Evolutionary conservation across 2,888 invertebrate genomes (phyloP), one percentile per base, ranked within the genome.

Genomic region (Kryphioiulus occultus): DNA sequence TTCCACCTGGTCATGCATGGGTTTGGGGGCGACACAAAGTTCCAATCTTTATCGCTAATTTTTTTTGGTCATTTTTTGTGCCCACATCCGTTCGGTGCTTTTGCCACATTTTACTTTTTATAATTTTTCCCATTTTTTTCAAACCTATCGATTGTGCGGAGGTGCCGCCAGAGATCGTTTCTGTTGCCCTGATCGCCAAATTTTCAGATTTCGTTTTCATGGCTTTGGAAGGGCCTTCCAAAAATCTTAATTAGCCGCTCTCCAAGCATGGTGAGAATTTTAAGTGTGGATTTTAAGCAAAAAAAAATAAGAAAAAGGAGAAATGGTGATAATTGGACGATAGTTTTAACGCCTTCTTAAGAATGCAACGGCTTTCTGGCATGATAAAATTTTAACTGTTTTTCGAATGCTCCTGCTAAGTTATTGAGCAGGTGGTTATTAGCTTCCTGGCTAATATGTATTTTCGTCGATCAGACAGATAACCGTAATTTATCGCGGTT

Each of bases 381-480:
- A 53, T 5, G 59, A 59, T 59, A 59, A 59, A 59, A 22, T n/a
- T 44, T 59, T 59, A 59, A 59, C 22, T 59, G 59, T 59, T 59
- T 59, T 59, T 59, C 59, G 9, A 59, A 59, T 59, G 59, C 22
- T 9, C 22, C 59, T 3, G 59, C 22, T 59, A n/a, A 59, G 22
- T 59, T 59, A 59, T 59, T 59, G 59, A 22, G 22, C 59, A 59
- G 59, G 59, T 59, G 59, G 59, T 59, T 59, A 59, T 59, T 59
- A 59, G 59, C 17, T 59, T 59, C 59, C 59, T 59, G 10, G 59
- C 59, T 59, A 59, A 59, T 59, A 59, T 59, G 59, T 59, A 59
- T 59, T 59, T 22, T 59, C 59, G 19, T 59, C 59, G 59, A 59
- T 59, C 59, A 0, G 5, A 10, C 22, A 59, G 59, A 59, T 59